Base-by-base conservation (phyloP, 2,113 vertebrate species). In the Anarhynchus alexandrinus region DNA sequence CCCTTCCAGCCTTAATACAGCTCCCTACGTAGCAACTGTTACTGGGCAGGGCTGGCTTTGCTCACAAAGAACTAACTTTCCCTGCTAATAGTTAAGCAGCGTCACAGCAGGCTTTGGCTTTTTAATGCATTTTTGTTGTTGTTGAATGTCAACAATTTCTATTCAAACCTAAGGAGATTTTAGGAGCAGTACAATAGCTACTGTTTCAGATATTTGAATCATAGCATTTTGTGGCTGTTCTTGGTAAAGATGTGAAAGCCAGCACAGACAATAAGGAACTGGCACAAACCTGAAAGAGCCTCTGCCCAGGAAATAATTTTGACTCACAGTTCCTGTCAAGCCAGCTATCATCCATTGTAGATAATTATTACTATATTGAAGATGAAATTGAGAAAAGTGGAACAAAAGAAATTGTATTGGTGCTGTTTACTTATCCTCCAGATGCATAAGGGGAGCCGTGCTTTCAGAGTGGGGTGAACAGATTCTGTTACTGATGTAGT, bases 61-160 rank as follows among this genome's bases (percentile, higher is more conserved):
- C 90, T 97, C 97, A 97, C 94, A 97, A 97, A 96, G 97, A 93
- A 94, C 69, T 55, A 91, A 82, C 88, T 76, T 79, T 45, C 94
- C 51, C 76, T 43, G 23, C 32, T 92, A 70, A 55, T 3, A 78
- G 38, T 26, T 70, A 65, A 65, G 32, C 16, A 90, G 72, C 9
- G 15, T 57, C 84, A 51, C 36, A 70, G 20, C 29, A 49, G 26
- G 78, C 29, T 84, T 57, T 78, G 62, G 71, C 49, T 45, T 72
- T 78, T 70, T 34, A 42, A 72, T 17, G 74, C 49, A 3, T 18
- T 62, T 71, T 58, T 73, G 47, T 90, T 83, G 45, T 47, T 66
- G 69, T 40, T 57, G 19, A 88, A 82, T 51, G 57, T 61, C 49
- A 88, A 32, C 38, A 59, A 87, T 32, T 94, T 62, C 52, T 58